phyloP scores from a whole-genome alignment of 2,888 invertebrate genomes.

The Choristoneura rosaceana region DNA sequence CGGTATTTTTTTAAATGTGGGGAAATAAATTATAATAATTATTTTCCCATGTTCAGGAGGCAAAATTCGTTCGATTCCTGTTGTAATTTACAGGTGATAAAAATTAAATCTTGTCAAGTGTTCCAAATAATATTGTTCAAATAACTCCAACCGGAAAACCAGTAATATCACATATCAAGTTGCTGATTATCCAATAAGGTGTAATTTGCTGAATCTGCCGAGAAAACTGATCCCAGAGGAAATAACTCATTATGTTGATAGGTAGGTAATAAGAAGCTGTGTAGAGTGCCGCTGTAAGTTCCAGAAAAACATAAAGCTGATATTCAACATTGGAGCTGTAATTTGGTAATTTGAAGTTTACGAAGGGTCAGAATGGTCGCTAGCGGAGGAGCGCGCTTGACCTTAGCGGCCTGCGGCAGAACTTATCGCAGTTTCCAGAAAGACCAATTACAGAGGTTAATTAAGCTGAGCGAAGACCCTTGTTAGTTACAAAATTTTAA shows the following conservation, averaged over 20 bases:
- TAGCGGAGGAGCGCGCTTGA: constrained; percentile 19
- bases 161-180: constrained; percentile 14
- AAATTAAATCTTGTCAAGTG: neutral
- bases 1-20: no score
- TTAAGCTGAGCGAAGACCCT: constrained; percentile 61
- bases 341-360: constrained; percentile 30
- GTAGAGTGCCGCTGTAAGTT: neutral
- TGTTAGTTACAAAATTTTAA: constrained; percentile 60
- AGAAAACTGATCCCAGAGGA: constrained; percentile 12
- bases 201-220: constrained; percentile 16
- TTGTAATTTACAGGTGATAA: no score
- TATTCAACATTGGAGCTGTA: constrained; percentile 13
- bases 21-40: no score
- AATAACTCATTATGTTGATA: constrained; percentile 8
- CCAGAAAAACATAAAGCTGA: constrained; percentile 20
- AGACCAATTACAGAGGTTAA: constrained; percentile 65
- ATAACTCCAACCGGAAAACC: constrained; percentile 3
- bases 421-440: constrained; percentile 47
- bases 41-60: no score
- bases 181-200: constrained; percentile 13
- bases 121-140: neutral
- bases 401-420: constrained; percentile 35
- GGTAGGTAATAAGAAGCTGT: constrained; percentile 5
- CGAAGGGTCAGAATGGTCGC: constrained; percentile 34
- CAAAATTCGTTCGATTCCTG: no score